phyloP scores from a whole-genome alignment of 2,797 vertebrate genomes.

The Chrosomus eos region DNA sequence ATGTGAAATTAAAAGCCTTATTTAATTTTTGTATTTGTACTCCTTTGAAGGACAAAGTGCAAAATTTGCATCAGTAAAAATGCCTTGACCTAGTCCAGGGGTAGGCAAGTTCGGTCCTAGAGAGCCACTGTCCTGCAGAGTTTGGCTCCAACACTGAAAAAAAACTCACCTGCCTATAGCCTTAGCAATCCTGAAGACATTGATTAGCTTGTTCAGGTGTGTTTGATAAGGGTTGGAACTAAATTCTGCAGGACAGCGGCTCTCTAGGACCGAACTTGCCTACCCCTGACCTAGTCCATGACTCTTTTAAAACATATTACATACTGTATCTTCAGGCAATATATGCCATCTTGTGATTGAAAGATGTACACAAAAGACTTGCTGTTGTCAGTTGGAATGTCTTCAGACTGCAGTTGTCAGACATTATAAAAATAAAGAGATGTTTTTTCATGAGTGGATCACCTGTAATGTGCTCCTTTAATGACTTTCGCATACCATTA shows the following conservation, averaged over 20 bases:
- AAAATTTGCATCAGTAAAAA: conserved; percentile 40
- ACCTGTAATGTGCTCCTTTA: conserved; percentile 22
- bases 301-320: conserved; percentile 37
- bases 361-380: conserved; percentile 74
- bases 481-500: not conserved
- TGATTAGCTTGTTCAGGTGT: too few relatives aligned
- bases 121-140: too few relatives aligned
- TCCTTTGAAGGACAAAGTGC: conserved; percentile 15
- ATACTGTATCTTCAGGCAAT: conserved; percentile 63
- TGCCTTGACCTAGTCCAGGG: conserved; percentile 31
- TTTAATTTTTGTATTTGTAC: conserved; percentile 3
- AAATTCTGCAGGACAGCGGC: too few relatives aligned
- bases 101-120: too few relatives aligned
- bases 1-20: not conserved
- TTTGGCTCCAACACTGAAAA: too few relatives aligned
- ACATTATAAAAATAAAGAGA: conserved; percentile 75
- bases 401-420: conserved; percentile 75
- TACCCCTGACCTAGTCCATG: conserved; percentile 23
- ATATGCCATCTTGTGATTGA: conserved; percentile 75
- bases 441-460: conserved; percentile 68
- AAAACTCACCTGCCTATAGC: too few relatives aligned
- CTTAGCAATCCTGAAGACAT: too few relatives aligned
- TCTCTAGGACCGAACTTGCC: too few relatives aligned
- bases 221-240: too few relatives aligned
- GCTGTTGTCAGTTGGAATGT: conserved; percentile 78